A percentile compares a stretch with the other conserved stretches of the same genome.
Evolutionary conservation across 2,888 invertebrate species (phyloP).

Genomic region (Drosophila neutralis): DNA sequence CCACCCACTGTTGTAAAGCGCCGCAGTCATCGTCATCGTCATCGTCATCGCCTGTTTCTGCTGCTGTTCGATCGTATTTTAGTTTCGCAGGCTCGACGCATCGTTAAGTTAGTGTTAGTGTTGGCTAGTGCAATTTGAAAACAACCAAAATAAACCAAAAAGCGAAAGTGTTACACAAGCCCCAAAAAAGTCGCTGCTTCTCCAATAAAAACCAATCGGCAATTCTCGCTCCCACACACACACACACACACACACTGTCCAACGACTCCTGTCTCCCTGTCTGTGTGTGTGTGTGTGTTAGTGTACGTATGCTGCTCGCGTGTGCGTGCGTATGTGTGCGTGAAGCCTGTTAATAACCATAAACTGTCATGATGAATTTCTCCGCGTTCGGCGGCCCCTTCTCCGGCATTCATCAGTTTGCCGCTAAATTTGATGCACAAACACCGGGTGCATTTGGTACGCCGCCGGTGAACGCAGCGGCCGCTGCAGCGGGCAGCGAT

Average conservation of each 20-base stretch:
- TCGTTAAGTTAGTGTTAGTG: slow-evolving; percentile 40
- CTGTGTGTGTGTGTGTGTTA: slow-evolving; percentile 17
- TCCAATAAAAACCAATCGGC: slow-evolving; percentile 32
- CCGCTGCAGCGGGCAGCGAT: slow-evolving; percentile 74
- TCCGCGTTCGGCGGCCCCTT: slow-evolving; percentile 85
- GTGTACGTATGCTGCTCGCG: slow-evolving; percentile 12
- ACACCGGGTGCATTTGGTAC: slow-evolving; percentile 84
- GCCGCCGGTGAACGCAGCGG: slow-evolving; percentile 82
- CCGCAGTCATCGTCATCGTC: slow-evolving; percentile 61
- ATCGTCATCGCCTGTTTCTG: slow-evolving; percentile 61
- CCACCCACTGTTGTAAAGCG: slow-evolving; percentile 69
- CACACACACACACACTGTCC: slow-evolving; percentile 16
- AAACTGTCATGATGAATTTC: slow-evolving; percentile 84
- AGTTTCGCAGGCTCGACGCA: slow-evolving; percentile 47
- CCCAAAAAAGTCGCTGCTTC: slow-evolving; percentile 25
- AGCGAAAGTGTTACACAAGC: slow-evolving; percentile 69
- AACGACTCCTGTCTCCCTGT: slow-evolving; percentile 27
- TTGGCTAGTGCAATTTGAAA: slow-evolving; percentile 51
- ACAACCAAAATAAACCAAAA: slow-evolving; percentile 49
- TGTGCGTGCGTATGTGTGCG: slow-evolving; percentile 25
- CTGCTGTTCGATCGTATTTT: slow-evolving; percentile 50
- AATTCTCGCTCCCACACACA: slow-evolving; percentile 21
- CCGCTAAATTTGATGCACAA: slow-evolving; percentile 85
- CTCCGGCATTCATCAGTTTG: slow-evolving; percentile 85
- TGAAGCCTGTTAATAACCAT: slow-evolving; percentile 45